Evolutionary conservation across 2,888 invertebrate genomes (phyloP).

Genomic region (Caenorhabditis japonica): DNA sequence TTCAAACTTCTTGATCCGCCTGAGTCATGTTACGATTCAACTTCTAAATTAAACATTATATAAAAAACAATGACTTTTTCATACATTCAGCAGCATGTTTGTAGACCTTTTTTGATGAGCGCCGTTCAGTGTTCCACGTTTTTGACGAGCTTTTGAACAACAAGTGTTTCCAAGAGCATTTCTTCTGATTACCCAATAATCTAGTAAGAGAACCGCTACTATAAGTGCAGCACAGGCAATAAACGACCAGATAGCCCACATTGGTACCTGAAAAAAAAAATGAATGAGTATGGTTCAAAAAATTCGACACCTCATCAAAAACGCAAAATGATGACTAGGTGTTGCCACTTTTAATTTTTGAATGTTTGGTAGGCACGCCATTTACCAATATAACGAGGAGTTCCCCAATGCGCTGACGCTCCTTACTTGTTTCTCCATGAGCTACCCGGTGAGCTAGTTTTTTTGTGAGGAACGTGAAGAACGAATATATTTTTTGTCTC

Average conservation of each 20-base stretch:
- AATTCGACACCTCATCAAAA: no score
- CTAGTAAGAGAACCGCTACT: conserved; percentile 69
- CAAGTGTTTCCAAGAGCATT: conserved; percentile 68
- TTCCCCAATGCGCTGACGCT: no score
- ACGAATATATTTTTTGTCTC: no score
- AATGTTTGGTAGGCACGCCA: no score
- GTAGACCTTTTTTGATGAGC: conserved; percentile 70
- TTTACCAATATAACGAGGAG: no score
- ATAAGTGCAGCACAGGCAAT: conserved; percentile 63
- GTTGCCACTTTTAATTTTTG: no score
- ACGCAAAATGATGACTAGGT: no score
- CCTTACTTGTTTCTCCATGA: no score
- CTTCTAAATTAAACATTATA: conserved; percentile 4
- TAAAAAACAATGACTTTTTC: not conserved
- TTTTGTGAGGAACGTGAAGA: no score
- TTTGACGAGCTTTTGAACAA: conserved; percentile 5
- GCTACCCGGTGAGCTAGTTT: no score
- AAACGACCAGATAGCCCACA: conserved; percentile 72
- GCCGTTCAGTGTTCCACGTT: not conserved
- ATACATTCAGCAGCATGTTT: conserved; percentile 72
- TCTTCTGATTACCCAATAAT: conserved; percentile 71
- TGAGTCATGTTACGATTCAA: conserved; percentile 17
- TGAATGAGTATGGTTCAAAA: no score
- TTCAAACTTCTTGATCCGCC: conserved; percentile 22
- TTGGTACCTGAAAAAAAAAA: conserved; percentile 65